These are phyloP conservation scores for Lepidochrysops patricia DNA, from an alignment of 2,888 invertebrate species.

Conservation along the genomic window DNA sequence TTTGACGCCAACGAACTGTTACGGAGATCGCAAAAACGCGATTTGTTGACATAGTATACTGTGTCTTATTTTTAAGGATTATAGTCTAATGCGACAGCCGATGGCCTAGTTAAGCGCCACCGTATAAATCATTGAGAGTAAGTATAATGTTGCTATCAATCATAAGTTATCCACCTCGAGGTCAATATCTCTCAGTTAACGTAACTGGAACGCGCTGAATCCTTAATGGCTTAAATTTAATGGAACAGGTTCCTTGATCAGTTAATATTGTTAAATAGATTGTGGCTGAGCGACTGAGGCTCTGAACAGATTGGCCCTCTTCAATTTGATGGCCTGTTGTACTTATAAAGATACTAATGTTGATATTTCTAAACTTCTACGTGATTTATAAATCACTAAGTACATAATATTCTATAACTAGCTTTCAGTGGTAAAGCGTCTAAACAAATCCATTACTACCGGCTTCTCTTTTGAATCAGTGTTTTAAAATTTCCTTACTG, in stretches of 20 bases:
- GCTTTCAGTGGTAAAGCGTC: too few relatives aligned
- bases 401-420: too few relatives aligned
- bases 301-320: background rate
- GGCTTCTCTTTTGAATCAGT: too few relatives aligned
- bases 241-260: slow-evolving; percentile 42
- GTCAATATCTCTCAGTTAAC: slow-evolving; percentile 65
- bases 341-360: too few relatives aligned
- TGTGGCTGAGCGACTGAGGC: slow-evolving; percentile 2
- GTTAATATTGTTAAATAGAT: slow-evolving; percentile 10
- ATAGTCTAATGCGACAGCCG: slow-evolving; percentile 24
- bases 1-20: background rate
- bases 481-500: too few relatives aligned
- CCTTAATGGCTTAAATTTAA: slow-evolving; percentile 50
- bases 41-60: slow-evolving; percentile 5
- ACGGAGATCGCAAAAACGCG: background rate
- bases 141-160: slow-evolving; percentile 57
- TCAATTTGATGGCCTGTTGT: background rate
- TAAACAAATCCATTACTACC: too few relatives aligned
- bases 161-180: slow-evolving; percentile 61
- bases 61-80: background rate
- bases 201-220: slow-evolving; percentile 40
- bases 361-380: too few relatives aligned
- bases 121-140: slow-evolving; percentile 31
- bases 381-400: too few relatives aligned
- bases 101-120: slow-evolving; percentile 49